These are phyloP conservation scores for Penaeus monodon DNA, from an alignment of 2,888 invertebrate genomes.

Conservation along the genomic window DNA sequence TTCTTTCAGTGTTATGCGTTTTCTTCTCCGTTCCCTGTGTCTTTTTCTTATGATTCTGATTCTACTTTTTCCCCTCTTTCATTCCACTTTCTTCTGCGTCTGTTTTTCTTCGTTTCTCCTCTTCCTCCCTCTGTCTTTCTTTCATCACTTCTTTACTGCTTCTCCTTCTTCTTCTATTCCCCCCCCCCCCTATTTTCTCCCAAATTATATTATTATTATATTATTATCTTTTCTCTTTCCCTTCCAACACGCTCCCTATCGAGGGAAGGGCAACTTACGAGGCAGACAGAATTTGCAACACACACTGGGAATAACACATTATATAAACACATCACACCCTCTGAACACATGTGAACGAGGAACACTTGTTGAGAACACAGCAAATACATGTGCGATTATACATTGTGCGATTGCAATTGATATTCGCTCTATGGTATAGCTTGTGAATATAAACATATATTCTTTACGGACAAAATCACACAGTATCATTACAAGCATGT, in stretches of 20 bases:
- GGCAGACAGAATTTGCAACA: too few relatives aligned
- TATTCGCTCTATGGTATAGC: too few relatives aligned
- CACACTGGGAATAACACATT: not conserved
- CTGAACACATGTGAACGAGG: not conserved
- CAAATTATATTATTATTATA: not conserved
- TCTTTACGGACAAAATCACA: too few relatives aligned
- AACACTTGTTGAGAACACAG: not conserved
- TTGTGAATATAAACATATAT: too few relatives aligned
- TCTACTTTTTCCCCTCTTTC: too few relatives aligned
- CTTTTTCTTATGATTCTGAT: too few relatives aligned
- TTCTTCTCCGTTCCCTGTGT: too few relatives aligned
- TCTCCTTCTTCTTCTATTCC: conserved; percentile 6
- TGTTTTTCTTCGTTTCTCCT: not conserved
- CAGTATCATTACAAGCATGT: too few relatives aligned
- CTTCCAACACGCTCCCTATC: not conserved
- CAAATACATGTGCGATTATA: not conserved
- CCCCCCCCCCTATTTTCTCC: not conserved
- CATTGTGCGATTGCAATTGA: too few relatives aligned
- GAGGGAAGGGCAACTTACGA: not conserved
- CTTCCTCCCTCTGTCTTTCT: not conserved
- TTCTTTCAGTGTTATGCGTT: too few relatives aligned
- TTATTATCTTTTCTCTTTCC: not conserved
- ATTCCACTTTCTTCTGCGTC: not conserved
- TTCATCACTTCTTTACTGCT: not conserved
- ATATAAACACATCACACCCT: not conserved